Evolutionary conservation across 2,113 vertebrate species (phyloP), one percentile per base, ranked within the genome.

Genomic region (Oenanthe melanoleuca): DNA sequence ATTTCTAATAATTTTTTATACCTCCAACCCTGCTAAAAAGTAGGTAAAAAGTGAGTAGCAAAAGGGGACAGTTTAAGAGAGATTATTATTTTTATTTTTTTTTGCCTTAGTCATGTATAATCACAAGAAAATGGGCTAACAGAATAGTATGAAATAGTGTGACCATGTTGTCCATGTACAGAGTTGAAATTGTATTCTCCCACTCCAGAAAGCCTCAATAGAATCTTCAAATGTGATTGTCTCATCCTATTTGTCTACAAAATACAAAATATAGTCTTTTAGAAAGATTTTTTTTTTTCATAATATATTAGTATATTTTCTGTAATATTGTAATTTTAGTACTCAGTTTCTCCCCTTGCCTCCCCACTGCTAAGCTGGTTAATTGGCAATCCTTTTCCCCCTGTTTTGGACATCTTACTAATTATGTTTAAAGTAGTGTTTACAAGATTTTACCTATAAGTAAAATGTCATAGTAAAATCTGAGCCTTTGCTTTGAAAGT

Each of bases 361-460:
- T 57, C 14, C 5, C 20, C 2, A 1, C 6, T 12, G 1, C 14
- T 61, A 65, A 57, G 7, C 2, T 60, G 2, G 1, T 21, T 66
- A 61, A 59, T 10, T 87, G 5, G 11, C 29, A 3, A 20, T 23
- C 9, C 2, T 72, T 88, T 80, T 17, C 25, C 10, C 13, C 11
- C 21, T 23, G 2, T 18, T 66, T 66, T 50, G 53, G 12, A 42
- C 25, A 31, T 16, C 17, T 53, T 66, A 29, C 2, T 49, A 83
- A 6, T 11, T 2, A 29, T 6, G 2, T 44, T 69, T 53, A 33
- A 13, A 60, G 12, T 10, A 47, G 37, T 2, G 1, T 56, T 74
- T 49, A 47, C 40, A 72, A 57, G 14, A 56, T 49, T 64, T 75
- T 53, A 53, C 10, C 6, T 53, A 5, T 4, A 53, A 64, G 11